Conservation (phyloP, 2,797 vertebrate genomes). For the Notolabrus celidotus region DNA sequence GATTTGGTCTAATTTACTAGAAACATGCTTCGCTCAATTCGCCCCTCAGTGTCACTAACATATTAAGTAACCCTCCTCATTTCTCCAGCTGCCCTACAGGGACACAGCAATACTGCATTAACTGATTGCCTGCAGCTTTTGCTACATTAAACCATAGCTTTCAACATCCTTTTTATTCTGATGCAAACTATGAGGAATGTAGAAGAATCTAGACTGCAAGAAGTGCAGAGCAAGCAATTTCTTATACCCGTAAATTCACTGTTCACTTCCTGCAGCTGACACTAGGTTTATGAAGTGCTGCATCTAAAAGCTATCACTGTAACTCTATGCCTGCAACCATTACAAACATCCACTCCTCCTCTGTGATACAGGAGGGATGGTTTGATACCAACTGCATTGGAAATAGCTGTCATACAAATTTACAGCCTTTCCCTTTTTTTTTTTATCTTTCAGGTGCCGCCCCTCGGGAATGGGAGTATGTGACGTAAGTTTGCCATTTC, state of each 20-base stretch:
- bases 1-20: conserved; percentile 41
- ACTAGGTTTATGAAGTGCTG: conserved; percentile 31
- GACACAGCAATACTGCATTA: conserved; percentile 40
- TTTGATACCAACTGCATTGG: conserved; percentile 14
- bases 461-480: conserved; percentile 37
- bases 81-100: conserved; percentile 1
- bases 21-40: conserved; percentile 11
- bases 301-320: conserved; percentile 26
- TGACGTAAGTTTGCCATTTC: conserved; percentile 54
- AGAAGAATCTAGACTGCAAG: conserved; percentile 7
- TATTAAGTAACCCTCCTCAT: conserved; percentile 7
- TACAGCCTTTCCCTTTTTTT: conserved; percentile 43
- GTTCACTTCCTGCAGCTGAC: conserved; percentile 30
- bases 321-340: conserved; percentile 13
- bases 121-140: conserved; percentile 41
- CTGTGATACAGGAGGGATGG: background rate
- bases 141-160: conserved; percentile 20
- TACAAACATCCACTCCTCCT: conserved; percentile 1
- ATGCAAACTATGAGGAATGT: conserved; percentile 9
- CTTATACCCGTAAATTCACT: conserved; percentile 21
- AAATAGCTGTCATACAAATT: conserved; percentile 55
- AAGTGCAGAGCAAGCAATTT: conserved; percentile 47
- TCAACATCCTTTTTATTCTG: conserved; percentile 10
- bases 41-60: conserved; percentile 18
- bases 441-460: conserved; percentile 50